Conservation (phyloP, 2,888 invertebrate genomes). For the Drosophila cognata region DNA sequence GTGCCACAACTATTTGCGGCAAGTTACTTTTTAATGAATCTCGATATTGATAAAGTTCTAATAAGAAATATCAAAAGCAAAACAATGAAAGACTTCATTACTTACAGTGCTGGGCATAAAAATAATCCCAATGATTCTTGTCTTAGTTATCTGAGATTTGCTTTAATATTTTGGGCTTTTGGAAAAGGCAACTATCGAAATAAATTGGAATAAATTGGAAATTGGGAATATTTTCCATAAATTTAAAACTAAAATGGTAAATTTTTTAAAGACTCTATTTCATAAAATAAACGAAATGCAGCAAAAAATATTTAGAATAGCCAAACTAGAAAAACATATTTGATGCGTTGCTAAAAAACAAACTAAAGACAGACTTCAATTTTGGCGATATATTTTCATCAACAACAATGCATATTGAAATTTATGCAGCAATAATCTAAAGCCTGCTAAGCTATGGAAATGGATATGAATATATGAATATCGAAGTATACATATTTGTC, state of each 20-base stretch:
- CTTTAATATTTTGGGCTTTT: not conserved
- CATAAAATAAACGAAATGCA: accelerated
- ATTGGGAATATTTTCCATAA: not conserved
- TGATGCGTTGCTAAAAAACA: not conserved
- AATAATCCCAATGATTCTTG: not conserved
- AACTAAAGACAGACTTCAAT: not conserved
- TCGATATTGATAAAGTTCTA: slow-evolving; percentile 43
- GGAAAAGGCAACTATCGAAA: not conserved
- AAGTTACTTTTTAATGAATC: slow-evolving; percentile 38
- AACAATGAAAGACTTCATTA: slow-evolving; percentile 5
- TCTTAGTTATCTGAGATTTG: not conserved
- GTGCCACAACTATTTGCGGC: slow-evolving; percentile 27
- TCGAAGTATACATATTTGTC: slow-evolving; percentile 29
- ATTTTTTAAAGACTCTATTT: not conserved
- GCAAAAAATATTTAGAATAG: no score
- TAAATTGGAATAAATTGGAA: not conserved
- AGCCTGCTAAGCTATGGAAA: not conserved
- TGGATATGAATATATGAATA: slow-evolving; percentile 2
- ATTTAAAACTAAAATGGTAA: accelerated
- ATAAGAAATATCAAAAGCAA: slow-evolving; percentile 1
- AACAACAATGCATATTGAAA: not conserved
- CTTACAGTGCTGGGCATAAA: not conserved
- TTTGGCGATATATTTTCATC: not conserved
- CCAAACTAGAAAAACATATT: not conserved
- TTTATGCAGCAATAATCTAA: not conserved